phyloP scores from a whole-genome alignment of 2,797 vertebrate species.

The Fistularia tabacaria region DNA sequence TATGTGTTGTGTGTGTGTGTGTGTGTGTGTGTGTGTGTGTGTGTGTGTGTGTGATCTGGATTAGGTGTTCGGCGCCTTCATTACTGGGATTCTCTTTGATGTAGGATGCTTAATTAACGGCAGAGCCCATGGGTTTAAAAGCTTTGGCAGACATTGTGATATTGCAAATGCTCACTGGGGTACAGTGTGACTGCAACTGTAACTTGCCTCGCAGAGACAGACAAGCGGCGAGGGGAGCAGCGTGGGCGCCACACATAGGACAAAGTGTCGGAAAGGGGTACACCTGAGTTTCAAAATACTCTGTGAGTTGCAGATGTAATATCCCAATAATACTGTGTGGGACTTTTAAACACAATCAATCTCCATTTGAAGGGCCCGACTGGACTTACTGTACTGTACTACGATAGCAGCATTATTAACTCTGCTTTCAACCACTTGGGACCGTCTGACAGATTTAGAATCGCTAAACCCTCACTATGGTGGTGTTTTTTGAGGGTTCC shows the following conservation, averaged over 20 bases:
- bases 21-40: constrained; percentile 9
- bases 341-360: constrained; percentile 51
- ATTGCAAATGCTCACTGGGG: constrained; percentile 46
- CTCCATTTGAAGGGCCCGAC: constrained; percentile 46
- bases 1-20: constrained; percentile 6
- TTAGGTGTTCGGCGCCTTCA: constrained; percentile 50
- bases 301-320: constrained; percentile 2
- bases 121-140: constrained; percentile 43
- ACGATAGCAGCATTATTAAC: constrained; percentile 28
- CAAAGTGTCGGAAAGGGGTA: too few species aligned
- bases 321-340: constrained; percentile 25
- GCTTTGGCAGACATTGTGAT: constrained; percentile 60
- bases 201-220: constrained; percentile 22
- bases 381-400: constrained; percentile 29
- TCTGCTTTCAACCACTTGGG: constrained; percentile 26
- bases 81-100: constrained; percentile 55
- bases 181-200: constrained; percentile 22
- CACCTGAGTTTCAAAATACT: too few species aligned
- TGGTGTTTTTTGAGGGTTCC: constrained; percentile 28
- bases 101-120: constrained; percentile 64
- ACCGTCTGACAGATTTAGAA: constrained; percentile 23
- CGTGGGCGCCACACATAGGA: not conserved
- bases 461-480: constrained; percentile 39
- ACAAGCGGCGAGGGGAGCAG: constrained; percentile 11
- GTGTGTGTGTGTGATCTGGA: constrained; percentile 19